These are phyloP conservation scores for Heliconius cydno DNA, from an alignment of 2,888 invertebrate genomes.

Conservation along the genomic window DNA sequence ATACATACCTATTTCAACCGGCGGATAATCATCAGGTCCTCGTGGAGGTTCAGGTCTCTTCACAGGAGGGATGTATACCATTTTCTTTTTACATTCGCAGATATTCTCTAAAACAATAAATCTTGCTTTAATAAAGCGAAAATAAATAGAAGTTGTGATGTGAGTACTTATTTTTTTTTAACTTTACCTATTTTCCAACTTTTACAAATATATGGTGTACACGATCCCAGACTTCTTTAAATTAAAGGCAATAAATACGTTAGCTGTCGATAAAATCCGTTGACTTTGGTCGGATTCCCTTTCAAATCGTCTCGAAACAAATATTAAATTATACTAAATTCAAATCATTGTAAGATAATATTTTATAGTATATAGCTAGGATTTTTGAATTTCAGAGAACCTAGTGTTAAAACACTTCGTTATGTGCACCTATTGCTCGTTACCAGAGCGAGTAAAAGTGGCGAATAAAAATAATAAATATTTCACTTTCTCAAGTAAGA, in stretches of 20 bases:
- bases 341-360: not conserved
- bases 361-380: too few relatives aligned
- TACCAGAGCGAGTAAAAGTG: too few relatives aligned
- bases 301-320: not conserved
- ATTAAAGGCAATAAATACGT: constrained; percentile 17
- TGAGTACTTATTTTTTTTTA: too few relatives aligned
- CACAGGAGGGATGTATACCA: constrained; percentile 55
- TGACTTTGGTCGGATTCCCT: not conserved
- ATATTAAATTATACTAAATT: not conserved
- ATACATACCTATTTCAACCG: constrained; percentile 57
- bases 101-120: constrained; percentile 52
- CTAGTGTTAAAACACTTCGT: too few relatives aligned
- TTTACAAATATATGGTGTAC: not conserved
- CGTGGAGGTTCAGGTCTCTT: constrained; percentile 47
- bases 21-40: constrained; percentile 46
- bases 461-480: too few relatives aligned
- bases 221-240: not conserved
- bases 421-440: too few relatives aligned
- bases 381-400: too few relatives aligned
- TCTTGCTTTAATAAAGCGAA: not conserved
- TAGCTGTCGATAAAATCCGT: not conserved
- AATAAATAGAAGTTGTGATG: not conserved
- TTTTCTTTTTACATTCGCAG: constrained; percentile 57
- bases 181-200: too few relatives aligned
- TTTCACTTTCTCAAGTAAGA: too few relatives aligned